Percentiles rank a stretch among this genome's conserved stretches.
Evolutionary conservation across 1,140 invertebrate species (phyloP).

Genomic region (Doryteuthis pealeii): DNA sequence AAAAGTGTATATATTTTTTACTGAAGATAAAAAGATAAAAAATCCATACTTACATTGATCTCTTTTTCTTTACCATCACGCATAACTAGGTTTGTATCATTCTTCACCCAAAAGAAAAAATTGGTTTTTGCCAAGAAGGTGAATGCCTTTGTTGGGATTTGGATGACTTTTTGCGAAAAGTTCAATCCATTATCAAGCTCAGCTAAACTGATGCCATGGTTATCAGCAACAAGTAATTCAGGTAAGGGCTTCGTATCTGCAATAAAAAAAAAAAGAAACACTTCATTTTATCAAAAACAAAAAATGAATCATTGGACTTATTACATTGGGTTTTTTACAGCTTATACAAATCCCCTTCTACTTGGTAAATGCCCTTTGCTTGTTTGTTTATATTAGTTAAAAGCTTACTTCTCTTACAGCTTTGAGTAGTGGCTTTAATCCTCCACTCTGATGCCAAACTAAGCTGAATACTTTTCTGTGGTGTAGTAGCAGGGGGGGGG

Average conservation of each 20-base stretch:
- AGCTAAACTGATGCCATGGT: conserved; percentile 26
- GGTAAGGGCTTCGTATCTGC: conserved; percentile 75
- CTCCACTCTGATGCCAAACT: no score
- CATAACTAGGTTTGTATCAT: conserved; percentile 6
- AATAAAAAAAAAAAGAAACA: conserved; percentile 17
- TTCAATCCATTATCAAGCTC: conserved; percentile 45
- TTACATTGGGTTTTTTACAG: no score
- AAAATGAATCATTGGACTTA: no score
- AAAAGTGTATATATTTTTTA: no score
- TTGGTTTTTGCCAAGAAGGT: conserved; percentile 66
- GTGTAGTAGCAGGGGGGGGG: no score
- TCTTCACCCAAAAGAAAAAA: conserved; percentile 81
- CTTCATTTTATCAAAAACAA: background rate
- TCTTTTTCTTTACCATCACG: background rate
- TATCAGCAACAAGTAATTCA: conserved; percentile 72
- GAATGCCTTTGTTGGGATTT: conserved; percentile 36
- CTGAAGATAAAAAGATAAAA: background rate
- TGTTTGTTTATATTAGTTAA: no score
- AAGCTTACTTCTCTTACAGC: no score
- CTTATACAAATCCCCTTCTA: no score
- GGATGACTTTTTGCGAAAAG: conserved; percentile 40
- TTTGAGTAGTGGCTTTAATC: no score
- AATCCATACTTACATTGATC: background rate
- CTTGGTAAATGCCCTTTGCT: no score
- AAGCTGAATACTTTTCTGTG: no score